Evolutionary conservation across 2,888 invertebrate genomes (phyloP), one percentile per base, ranked within the genome.

Genomic region (Boloria euphrosyne): DNA sequence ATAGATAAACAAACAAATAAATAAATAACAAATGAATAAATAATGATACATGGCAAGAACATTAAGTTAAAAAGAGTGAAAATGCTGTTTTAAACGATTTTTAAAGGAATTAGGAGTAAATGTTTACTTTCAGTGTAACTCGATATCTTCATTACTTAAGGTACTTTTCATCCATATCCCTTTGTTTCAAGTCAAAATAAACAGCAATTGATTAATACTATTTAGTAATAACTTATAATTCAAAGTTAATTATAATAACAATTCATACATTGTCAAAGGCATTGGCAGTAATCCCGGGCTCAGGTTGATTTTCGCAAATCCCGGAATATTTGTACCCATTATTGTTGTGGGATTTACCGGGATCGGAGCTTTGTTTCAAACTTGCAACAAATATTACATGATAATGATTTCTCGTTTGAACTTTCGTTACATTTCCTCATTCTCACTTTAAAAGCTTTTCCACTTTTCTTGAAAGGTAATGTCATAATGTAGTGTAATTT

Each of bases 271-370:
- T 59, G 49, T 59, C 59, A 59, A 49, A 59, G 49, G 31, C 49
- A 59, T n/a, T 31, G 38, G 16, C 49, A 17, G 38, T 59, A 59
- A 59, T 59, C 49, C 59, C 22, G 31, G 31, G 59, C 17, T 59
- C 46, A 57, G 18, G 31, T 46, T 66, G 51, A 66, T 66, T 53
- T 66, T 55, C 55, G 51, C 61, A 62, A 66, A 66, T 74, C 80
- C 65, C 16, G 54, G 51, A 61, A 80, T 82, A 85, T 84, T 84
- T 83, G 79, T 81, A 80, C 79, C 81, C 79, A 83, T 85, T 83
- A 79, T 75, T 75, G 71, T 66, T 76, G 78, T 78, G 78, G 78
- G 80, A 79, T 82, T 82, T 80, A 67, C 75, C 74, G 70, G 76
- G 74, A 74, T 75, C 31, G 31, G 31, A 49, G 47, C 58, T 13